Base-by-base conservation (phyloP, 2,888 invertebrate genomes). In the Periphyllus acericola region DNA sequence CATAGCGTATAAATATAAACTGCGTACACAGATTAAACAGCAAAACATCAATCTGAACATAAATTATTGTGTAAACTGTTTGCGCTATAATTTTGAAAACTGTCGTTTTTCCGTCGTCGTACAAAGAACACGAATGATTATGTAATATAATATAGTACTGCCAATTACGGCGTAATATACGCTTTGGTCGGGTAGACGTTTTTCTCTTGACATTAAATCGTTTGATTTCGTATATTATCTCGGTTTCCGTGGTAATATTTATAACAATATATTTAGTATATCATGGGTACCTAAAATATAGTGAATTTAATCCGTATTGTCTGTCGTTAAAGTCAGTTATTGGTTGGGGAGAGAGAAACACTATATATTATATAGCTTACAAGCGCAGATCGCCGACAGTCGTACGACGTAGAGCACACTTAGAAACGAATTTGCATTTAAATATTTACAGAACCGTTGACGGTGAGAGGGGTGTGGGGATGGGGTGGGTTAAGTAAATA, bases 1-100 rank as follows among this genome's bases (percentile, higher is more conserved):
- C 21, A 66, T 66, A 66, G 6, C 66, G 25, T 11, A 46, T 8
- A 46, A 46, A 46, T 46, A 46, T 66, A 66, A 25, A 66, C 66
- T 4, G 2, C 25, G 25, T 75, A 75, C 14, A 34, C 1, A 6
- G n/a, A 25, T 25, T 36, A 40, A 8, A 25, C 74, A 5, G 40
- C 66, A 46, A 76, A 76, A 29, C 46, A 36, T 81, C 81, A 68
- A 81, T 81, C 81, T 81, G 46, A 81, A 46, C 68, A 40, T 66
- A 36, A 36, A 66, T 60, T 60, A 60, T 19, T 19, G 55, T 66
- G 66, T 80, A 32, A 78, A 55, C 21, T 9, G 80, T 66, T 80
- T 80, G 21, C 17, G 40, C n/a, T 66, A 21, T 60, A 60, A 17
- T 60, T 60, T 60, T 60, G 36, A 17, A 66, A 66, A 36, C 36